Evolutionary conservation across 2,113 vertebrate species (phyloP), one percentile per base, ranked within the genome.

Genomic region (Engraulis encrasicolus): DNA sequence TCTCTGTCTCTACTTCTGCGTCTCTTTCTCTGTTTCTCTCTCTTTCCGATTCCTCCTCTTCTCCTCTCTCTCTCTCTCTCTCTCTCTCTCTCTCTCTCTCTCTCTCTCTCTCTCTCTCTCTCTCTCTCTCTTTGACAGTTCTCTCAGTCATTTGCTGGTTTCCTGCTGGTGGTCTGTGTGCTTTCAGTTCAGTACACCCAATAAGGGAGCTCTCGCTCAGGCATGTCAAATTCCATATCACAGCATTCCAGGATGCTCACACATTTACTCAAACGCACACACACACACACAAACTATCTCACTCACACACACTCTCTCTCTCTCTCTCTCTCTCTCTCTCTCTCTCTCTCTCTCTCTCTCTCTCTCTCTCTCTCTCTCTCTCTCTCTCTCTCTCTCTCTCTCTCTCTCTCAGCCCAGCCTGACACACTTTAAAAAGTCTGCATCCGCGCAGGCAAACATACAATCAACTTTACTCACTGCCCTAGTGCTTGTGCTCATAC

Each of bases 61-160:
- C n/a, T 23, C 14, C 58, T 81, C 66, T 17, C 77, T 19, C 81
- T 81, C 15, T 87, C 23, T n/a, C 79, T 27, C n/a, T 27, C 36
- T 84, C 84, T 74, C 38, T 17, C 23, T 23, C 7, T 79, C 23
- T 77, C 0, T 61, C 27, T 66, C 48, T 20, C 54, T 83, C 0
- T 50, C 66, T 80, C 38, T 74, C 45, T 84, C 11, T 50, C 77
- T 84, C 66, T 58, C 82, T 89, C 82, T 86, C 85, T 82, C 45
- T 54, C 48, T 78, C 78, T 78, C 78, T 27, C 52, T 81, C 81
- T 49, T 6, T 84, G 78, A 50, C 23, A 45, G 17, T n/a, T 40
- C 19, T 79, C 36, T 83, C 54, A 80, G 7, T 88, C n/a, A n/a
- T 83, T 18, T 23, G 78, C 19, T 78, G n/a, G 50, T 34, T 34